Base-by-base conservation (phyloP, 2,888 invertebrate species). In the Dasysyrphus tricinctus region DNA sequence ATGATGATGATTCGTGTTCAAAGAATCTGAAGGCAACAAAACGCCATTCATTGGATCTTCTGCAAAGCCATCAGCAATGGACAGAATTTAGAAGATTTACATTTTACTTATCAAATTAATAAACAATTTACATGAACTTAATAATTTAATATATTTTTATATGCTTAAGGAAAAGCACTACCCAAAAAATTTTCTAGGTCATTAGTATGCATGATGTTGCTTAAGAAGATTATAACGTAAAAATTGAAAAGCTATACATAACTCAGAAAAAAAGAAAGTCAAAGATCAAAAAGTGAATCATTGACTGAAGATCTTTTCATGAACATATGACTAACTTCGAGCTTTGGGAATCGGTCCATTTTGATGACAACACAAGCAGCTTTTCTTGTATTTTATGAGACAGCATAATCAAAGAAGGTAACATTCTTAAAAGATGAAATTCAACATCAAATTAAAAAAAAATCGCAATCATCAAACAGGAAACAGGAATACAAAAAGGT, bases 211-310 rank as follows among this genome's bases (percentile, higher is more conserved):
- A 32, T 32, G 5, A 32, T 32, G 32, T 32, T 32, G 32, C 32
- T 32, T 5, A 32, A 32, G 5, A 32, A 32, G 32, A 32, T 32
- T 32, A 32, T 32, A 6, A 32, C n/a, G 42, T 39, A 39, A 39
- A 39, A 42, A n/a, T 8, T 2, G 9, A 44, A 44, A 44, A 44
- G 7, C 14, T 42, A n/a, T 44, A n/a, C 1, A 44, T n/a, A 9
- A 57, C 4, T 24, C 24, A 1, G 24, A 24, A 39, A 42, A 47
- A 47, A 67, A 67, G 49, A 49, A 67, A 67, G 49, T 9, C 19
- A 49, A 2, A 49, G 4, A 34, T 19, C 12, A 12, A n/a, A 54
- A 63, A 14, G 65, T 67, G 65, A 67, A 34, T 67, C 65, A 67
- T 14, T 49, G 19, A 34, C 1, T 19, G 14, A 49, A 49, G 49